These are phyloP conservation scores for Antitype chi DNA, from an alignment of 2,888 invertebrate genomes.

Conservation along the genomic window DNA sequence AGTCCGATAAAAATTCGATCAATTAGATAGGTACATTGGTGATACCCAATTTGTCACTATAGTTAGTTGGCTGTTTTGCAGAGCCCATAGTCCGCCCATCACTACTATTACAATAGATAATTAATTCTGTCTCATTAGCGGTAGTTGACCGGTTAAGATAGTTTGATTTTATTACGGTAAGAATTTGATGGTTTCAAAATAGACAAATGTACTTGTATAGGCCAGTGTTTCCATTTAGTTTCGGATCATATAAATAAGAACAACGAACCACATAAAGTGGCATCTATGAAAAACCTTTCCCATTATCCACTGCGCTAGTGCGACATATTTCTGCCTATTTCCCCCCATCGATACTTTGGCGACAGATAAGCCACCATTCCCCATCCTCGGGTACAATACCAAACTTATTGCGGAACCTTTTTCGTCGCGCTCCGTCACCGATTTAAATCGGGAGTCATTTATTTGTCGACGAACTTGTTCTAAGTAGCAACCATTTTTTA, in stretches of 20 bases:
- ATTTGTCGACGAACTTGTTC: slow-evolving; percentile 39
- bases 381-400: slow-evolving; percentile 29
- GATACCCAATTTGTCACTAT: too few relatives aligned
- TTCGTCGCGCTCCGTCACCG: slow-evolving; percentile 21
- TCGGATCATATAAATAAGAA: background rate
- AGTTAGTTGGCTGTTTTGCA: too few relatives aligned
- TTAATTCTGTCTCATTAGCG: too few relatives aligned
- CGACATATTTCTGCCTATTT: slow-evolving; percentile 9
- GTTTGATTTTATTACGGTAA: too few relatives aligned
- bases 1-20: too few relatives aligned
- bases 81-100: too few relatives aligned
- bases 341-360: slow-evolving; percentile 21
- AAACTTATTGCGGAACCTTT: slow-evolving; percentile 48
- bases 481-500: slow-evolving; percentile 14
- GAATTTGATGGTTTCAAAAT: too few relatives aligned
- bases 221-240: too few relatives aligned
- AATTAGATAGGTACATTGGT: too few relatives aligned
- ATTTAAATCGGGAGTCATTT: slow-evolving; percentile 42
- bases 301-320: background rate
- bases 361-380: slow-evolving; percentile 39
- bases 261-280: background rate
- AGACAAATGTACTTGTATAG: too few relatives aligned
- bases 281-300: background rate
- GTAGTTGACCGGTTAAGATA: too few relatives aligned
- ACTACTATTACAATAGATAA: too few relatives aligned